Percentiles rank a stretch among this genome's conserved stretches.
Evolutionary conservation across 2,888 invertebrate species (phyloP).

Genomic region (Xestia rhomboidea): DNA sequence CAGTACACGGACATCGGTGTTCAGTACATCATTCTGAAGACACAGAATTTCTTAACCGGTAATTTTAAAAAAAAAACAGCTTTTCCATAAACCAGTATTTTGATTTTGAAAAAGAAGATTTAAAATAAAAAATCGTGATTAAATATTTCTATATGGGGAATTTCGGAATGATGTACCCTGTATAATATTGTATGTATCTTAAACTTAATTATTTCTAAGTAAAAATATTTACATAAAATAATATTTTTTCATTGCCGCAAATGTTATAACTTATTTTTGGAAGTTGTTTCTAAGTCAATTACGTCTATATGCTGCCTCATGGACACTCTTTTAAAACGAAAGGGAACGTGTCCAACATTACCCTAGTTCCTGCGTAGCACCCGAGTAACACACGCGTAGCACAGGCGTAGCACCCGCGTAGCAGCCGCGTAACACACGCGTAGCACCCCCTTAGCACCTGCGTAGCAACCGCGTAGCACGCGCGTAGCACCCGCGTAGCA

Average conservation of each 20-base stretch:
- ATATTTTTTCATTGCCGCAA: conserved; percentile 15
- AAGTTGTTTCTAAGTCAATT: background rate
- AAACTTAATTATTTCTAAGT: conserved; percentile 26
- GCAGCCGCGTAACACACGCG: background rate
- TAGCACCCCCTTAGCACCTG: background rate
- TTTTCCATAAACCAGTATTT: no score
- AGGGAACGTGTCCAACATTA: background rate
- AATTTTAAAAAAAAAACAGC: no score
- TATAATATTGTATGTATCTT: conserved; percentile 3
- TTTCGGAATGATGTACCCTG: background rate
- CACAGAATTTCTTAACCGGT: no score
- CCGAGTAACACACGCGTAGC: background rate
- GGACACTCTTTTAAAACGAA: background rate
- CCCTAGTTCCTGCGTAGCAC: background rate
- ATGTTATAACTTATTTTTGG: background rate
- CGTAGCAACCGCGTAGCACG: background rate
- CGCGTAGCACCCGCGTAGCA: background rate
- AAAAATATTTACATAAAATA: conserved; percentile 48
- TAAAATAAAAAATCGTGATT: no score
- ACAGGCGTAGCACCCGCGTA: background rate
- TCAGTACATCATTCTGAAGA: no score
- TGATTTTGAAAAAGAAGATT: no score
- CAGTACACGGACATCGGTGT: no score
- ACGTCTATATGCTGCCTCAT: conserved; percentile 15
- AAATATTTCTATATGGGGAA: no score